Evolutionary conservation across 2,888 invertebrate species (phyloP).

Genomic region (Tribolium freemani): DNA sequence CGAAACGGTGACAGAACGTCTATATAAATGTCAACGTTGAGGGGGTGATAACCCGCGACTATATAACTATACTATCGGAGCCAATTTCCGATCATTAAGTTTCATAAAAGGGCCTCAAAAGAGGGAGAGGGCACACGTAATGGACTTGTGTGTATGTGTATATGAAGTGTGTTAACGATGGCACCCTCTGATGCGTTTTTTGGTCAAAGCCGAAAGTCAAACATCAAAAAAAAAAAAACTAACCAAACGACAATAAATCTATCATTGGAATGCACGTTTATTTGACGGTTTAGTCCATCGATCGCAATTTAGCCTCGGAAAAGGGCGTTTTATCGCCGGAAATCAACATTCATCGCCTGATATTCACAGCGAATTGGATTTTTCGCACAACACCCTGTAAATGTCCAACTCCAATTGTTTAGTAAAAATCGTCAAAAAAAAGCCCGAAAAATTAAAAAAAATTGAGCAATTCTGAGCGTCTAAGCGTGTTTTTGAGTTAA

Average conservation of each 20-base stretch:
- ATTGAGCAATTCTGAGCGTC: too few species aligned
- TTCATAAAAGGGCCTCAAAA: constrained; percentile 39
- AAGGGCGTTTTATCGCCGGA: constrained; percentile 26
- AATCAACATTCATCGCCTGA: constrained; percentile 11
- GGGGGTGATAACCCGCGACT: constrained; percentile 11
- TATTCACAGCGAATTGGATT: not conserved
- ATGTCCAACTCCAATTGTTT: not conserved
- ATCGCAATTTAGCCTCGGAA: constrained; percentile 12
- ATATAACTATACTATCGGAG: constrained; percentile 35
- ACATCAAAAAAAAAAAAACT: not conserved
- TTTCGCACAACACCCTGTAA: not conserved
- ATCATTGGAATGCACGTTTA: constrained; percentile 4
- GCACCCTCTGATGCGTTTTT: constrained; percentile 1
- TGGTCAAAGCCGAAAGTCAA: not conserved
- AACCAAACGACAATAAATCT: not conserved
- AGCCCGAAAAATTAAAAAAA: too few species aligned
- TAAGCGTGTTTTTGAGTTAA: too few species aligned
- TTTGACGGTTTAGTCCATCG: constrained; percentile 14
- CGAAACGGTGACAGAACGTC: constrained; percentile 9
- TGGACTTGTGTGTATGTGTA: constrained; percentile 21
- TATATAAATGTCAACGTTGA: not conserved
- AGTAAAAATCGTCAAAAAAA: not conserved
- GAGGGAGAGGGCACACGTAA: constrained; percentile 20
- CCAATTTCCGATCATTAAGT: constrained; percentile 48
- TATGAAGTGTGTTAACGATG: constrained; percentile 20